Conservation (phyloP, 2,113 vertebrate genomes). For the Scomber colias region DNA sequence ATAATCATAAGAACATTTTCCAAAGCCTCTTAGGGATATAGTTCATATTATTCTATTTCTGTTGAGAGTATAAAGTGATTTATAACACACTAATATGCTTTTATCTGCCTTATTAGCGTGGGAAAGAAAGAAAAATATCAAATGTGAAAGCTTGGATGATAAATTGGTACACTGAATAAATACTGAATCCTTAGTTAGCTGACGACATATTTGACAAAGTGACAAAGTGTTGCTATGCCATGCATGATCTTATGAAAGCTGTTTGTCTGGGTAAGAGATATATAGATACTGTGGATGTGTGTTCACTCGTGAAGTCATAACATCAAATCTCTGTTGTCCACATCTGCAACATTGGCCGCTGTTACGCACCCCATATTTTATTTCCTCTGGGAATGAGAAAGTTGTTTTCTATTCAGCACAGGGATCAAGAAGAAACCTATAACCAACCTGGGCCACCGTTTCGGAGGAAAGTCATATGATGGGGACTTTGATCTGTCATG, state of each 20-base stretch:
- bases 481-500: conserved; percentile 64
- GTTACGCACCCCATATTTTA: not conserved
- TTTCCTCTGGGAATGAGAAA: not conserved
- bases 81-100: not conserved
- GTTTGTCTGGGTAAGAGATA: not conserved
- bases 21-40: not conserved
- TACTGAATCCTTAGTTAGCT: not conserved
- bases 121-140: conserved; percentile 21
- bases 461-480: conserved; percentile 2
- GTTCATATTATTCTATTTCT: conserved; percentile 5
- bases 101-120: conserved; percentile 10
- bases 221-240: not conserved
- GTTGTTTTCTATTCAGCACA: conserved; percentile 6
- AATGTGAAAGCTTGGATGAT: conserved; percentile 9
- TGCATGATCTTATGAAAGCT: conserved; percentile 2
- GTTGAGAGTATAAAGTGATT: conserved; percentile 12
- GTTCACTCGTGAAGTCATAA: not conserved
- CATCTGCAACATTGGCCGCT: conserved; percentile 8
- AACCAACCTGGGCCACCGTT: conserved; percentile 31
- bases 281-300: not conserved
- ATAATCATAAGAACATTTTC: too few species aligned
- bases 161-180: not conserved
- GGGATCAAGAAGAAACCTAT: conserved; percentile 24
- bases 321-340: not conserved
- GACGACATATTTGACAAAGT: conserved; percentile 13